Evolutionary conservation across 2,888 invertebrate species (phyloP).

Genomic region (Idaea aversata): DNA sequence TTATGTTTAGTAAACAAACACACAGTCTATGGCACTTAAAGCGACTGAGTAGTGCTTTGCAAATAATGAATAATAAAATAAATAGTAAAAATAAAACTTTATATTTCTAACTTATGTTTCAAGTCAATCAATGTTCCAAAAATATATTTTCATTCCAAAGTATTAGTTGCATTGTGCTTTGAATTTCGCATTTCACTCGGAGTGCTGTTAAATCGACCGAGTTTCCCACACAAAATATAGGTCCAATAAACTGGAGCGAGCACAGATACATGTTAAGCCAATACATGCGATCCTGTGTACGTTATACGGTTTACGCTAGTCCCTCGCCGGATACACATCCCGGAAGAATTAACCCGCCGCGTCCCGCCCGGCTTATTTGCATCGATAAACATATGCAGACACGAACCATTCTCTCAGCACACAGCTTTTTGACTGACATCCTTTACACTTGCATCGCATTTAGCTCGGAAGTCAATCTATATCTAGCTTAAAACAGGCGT

Average conservation of each 20-base stretch:
- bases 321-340: slow-evolving; percentile 74
- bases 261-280: neutral
- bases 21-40: neutral
- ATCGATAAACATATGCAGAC: slow-evolving; percentile 49
- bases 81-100: too few relatives aligned
- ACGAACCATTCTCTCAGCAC: slow-evolving; percentile 17
- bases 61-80: neutral
- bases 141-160: neutral
- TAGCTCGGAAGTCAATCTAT: neutral
- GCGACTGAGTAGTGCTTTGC: slow-evolving; percentile 4
- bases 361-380: slow-evolving; percentile 58
- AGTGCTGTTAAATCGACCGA: neutral
- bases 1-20: neutral
- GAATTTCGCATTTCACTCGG: neutral
- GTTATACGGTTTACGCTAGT: slow-evolving; percentile 29
- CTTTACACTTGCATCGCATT: neutral
- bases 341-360: slow-evolving; percentile 71
- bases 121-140: neutral
- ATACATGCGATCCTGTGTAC: slow-evolving; percentile 9
- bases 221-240: neutral
- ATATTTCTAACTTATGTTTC: neutral
- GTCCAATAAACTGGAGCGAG: neutral
- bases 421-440: slow-evolving; percentile 2
- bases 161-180: neutral
- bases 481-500: neutral